Conservation (phyloP, 2,113 vertebrate genomes). For the Anolis carolinensis region DNA sequence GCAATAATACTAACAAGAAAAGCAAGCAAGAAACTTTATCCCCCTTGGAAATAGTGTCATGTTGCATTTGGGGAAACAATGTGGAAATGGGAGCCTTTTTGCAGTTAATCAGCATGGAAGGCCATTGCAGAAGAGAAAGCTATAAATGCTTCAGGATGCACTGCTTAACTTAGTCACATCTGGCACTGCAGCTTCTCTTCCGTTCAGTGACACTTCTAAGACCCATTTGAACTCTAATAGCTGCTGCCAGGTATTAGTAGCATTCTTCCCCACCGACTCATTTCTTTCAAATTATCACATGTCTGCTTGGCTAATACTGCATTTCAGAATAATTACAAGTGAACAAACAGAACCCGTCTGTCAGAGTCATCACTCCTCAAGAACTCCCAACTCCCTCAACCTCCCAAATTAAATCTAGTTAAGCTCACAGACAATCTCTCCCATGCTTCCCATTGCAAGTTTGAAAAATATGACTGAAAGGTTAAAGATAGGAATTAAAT, state of each 20-base stretch:
- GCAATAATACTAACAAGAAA: conserved; percentile 39
- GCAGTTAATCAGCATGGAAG: conserved; percentile 60
- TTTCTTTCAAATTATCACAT: conserved; percentile 3
- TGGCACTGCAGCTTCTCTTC: conserved; percentile 56
- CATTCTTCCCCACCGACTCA: neutral
- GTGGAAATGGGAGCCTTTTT: conserved; percentile 58
- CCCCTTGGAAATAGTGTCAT: conserved; percentile 61
- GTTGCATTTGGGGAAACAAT: conserved; percentile 54
- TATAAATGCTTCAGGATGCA: conserved; percentile 55
- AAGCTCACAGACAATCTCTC: neutral
- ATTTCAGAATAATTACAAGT: conserved; percentile 6
- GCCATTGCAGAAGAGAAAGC: conserved; percentile 47
- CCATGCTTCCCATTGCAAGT: neutral
- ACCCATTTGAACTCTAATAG: conserved; percentile 45
- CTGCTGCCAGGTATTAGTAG: conserved; percentile 1
- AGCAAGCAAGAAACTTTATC: conserved; percentile 46
- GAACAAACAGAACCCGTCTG: neutral
- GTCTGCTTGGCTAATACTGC: neutral
- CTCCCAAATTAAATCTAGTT: neutral
- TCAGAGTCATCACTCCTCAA: neutral
- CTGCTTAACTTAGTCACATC: conserved; percentile 54
- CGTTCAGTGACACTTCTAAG: conserved; percentile 54
- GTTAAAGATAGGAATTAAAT: neutral
- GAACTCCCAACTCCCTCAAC: neutral
- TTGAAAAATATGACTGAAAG: neutral